Evolutionary conservation across 2,797 vertebrate genomes (phyloP).

Genomic region (Erithacus rubecula): DNA sequence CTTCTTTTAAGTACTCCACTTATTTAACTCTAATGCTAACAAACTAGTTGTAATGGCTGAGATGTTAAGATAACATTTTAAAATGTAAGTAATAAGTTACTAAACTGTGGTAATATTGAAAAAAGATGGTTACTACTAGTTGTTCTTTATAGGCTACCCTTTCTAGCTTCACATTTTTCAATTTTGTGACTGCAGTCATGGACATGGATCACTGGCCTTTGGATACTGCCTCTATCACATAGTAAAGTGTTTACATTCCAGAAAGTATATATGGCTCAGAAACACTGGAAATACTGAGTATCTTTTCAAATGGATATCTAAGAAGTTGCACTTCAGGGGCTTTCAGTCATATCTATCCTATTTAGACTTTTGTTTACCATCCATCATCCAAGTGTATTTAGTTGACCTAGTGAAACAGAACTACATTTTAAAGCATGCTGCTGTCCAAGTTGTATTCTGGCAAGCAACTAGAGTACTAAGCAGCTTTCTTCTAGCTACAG

Average conservation of each 20-base stretch:
- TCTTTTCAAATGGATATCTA: not conserved
- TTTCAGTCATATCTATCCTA: not conserved
- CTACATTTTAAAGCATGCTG: not conserved
- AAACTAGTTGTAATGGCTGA: not conserved
- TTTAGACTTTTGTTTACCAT: not conserved
- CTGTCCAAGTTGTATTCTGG: not conserved
- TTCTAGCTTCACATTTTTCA: not conserved
- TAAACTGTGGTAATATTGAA: not conserved
- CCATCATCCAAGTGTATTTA: not conserved
- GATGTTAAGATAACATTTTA: not conserved
- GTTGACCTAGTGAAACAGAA: not conserved
- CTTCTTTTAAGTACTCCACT: not conserved
- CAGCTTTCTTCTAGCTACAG: not conserved
- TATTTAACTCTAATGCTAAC: not conserved
- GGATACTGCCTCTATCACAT: not conserved
- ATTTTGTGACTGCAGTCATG: not conserved
- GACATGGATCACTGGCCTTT: not conserved
- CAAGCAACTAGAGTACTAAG: not conserved
- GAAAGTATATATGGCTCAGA: not conserved
- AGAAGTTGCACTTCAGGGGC: not conserved
- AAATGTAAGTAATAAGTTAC: not conserved
- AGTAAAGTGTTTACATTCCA: not conserved
- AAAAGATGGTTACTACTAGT: not conserved
- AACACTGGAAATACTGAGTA: not conserved
- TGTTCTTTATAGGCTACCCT: not conserved